Evolutionary conservation across 2,888 invertebrate species (phyloP).

Genomic region (Cephus rjabovi): DNA sequence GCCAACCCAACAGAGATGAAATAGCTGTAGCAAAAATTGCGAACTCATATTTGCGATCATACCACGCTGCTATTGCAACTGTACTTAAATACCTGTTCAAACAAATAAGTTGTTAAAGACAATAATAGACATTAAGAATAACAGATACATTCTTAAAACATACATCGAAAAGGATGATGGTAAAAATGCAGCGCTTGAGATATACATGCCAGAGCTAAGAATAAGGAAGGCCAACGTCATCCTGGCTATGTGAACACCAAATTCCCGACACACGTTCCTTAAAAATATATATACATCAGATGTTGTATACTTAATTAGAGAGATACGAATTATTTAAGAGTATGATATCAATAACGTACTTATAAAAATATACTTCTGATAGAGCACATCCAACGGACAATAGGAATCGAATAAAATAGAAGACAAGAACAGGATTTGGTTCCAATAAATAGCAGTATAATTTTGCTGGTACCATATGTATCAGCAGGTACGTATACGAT

Average conservation of each 20-base stretch:
- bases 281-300: slow-evolving; percentile 49
- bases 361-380: slow-evolving; percentile 94
- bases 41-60: slow-evolving; percentile 80
- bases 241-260: slow-evolving; percentile 89
- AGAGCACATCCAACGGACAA: slow-evolving; percentile 84
- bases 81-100: slow-evolving; percentile 77
- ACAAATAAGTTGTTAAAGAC: slow-evolving; percentile 8
- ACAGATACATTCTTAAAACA: slow-evolving; percentile 27
- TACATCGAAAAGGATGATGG: slow-evolving; percentile 95
- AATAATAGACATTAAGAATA: background rate
- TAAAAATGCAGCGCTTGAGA: slow-evolving; percentile 86
- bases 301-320: slow-evolving; percentile 13
- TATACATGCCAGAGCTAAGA: slow-evolving; percentile 92
- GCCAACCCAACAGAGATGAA: slow-evolving; percentile 90
- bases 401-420: slow-evolving; percentile 87
- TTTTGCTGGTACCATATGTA: slow-evolving; percentile 90
- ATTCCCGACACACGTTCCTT: slow-evolving; percentile 90
- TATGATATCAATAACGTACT: slow-evolving; percentile 73
- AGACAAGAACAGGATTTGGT: slow-evolving; percentile 85
- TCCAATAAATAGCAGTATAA: slow-evolving; percentile 80
- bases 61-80: slow-evolving; percentile 91
- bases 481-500: slow-evolving; percentile 92
- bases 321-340: background rate
- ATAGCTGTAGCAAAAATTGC: slow-evolving; percentile 88
- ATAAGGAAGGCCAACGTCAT: slow-evolving; percentile 83